Evolutionary conservation across 2,888 invertebrate genomes (phyloP).

Genomic region (Phasia obesa): DNA sequence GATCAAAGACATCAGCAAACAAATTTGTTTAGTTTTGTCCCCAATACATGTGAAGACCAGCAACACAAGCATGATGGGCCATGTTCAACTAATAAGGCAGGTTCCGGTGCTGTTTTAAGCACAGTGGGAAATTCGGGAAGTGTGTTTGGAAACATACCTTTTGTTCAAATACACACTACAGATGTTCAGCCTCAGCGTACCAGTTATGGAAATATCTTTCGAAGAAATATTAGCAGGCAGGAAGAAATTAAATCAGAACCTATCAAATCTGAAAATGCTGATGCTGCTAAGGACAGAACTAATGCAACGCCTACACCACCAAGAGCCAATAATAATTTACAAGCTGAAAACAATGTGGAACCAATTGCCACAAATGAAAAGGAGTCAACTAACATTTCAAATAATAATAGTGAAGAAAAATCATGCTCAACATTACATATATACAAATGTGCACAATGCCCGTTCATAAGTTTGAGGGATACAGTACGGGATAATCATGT

Average conservation of each 20-base stretch:
- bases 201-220: conserved; percentile 78
- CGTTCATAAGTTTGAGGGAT: conserved; percentile 77
- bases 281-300: conserved; percentile 76
- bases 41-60: conserved; percentile 39
- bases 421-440: conserved; percentile 42
- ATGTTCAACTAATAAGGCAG: not conserved
- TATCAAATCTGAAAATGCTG: conserved; percentile 80
- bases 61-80: conserved; percentile 25
- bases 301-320: conserved; percentile 79
- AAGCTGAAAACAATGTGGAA: conserved; percentile 54
- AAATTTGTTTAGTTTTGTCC: conserved; percentile 38
- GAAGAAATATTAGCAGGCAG: conserved; percentile 75
- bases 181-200: conserved; percentile 78
- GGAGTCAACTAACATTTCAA: conserved; percentile 4
- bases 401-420: conserved; percentile 30
- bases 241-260: conserved; percentile 82
- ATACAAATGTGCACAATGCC: conserved; percentile 78
- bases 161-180: conserved; percentile 81
- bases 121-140: conserved; percentile 19
- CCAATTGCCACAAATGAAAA: conserved; percentile 18
- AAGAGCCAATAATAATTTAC: conserved; percentile 34
- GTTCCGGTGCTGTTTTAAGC: not conserved
- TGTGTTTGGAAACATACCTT: conserved; percentile 73
- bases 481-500: conserved; percentile 57
- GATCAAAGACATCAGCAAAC: conserved; percentile 54